Conservation (phyloP, 2,888 invertebrate species). For the Smittia aterrima region DNA sequence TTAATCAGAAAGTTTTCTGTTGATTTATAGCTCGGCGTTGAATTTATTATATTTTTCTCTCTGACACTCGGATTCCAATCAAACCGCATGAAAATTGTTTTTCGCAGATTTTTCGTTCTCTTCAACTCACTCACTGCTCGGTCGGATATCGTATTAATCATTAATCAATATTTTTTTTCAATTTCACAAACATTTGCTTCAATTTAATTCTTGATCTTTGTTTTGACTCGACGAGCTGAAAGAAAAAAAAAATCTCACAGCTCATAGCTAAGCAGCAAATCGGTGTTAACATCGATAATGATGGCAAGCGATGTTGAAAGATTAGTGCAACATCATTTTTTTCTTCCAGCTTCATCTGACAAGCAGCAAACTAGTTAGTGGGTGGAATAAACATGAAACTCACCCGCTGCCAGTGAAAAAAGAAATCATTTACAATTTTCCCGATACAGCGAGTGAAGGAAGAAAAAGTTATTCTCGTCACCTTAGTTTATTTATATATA, state of each 20-base stretch:
- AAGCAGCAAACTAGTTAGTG: no score
- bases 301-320: neutral
- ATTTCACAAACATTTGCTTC: conserved; percentile 17
- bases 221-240: neutral
- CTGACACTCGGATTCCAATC: neutral
- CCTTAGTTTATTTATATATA: no score
- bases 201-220: neutral
- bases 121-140: neutral
- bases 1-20: conserved; percentile 6
- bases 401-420: no score
- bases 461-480: no score
- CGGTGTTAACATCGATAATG: neutral
- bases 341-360: no score
- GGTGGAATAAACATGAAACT: no score
- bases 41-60: neutral
- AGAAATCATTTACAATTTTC: no score
- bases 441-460: no score
- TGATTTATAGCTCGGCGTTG: neutral
- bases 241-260: neutral
- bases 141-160: neutral
- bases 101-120: neutral
- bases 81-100: neutral
- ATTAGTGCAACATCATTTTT: neutral
- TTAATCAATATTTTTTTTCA: conserved; percentile 15
- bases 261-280: no score